phyloP scores from a whole-genome alignment of 1,140 invertebrate genomes.

The Parasteatoda tepidariorum region DNA sequence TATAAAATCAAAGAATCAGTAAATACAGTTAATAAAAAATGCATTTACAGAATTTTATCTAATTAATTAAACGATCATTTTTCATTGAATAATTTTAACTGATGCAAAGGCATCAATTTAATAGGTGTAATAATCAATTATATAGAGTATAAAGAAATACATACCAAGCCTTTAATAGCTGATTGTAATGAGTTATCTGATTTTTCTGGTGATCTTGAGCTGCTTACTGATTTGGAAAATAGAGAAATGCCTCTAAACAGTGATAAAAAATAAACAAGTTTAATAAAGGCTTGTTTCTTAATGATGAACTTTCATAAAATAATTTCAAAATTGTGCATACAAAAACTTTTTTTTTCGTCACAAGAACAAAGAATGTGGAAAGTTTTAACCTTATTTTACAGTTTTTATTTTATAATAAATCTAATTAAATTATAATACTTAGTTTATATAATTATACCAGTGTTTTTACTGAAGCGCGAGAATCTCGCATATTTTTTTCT shows the following conservation, averaged over 20 bases:
- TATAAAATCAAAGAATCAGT: background rate
- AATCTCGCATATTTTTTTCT: too few species aligned
- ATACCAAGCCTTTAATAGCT: slow-evolving; percentile 62
- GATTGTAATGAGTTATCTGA: slow-evolving; percentile 60
- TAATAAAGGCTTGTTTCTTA: background rate
- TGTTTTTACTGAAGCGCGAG: too few species aligned
- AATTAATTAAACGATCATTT: background rate
- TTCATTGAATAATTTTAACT: background rate
- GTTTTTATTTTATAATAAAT: too few species aligned
- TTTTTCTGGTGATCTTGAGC: slow-evolving; percentile 48
- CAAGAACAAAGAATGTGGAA: too few species aligned
- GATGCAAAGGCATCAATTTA: background rate
- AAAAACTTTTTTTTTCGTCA: too few species aligned
- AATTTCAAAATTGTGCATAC: too few species aligned
- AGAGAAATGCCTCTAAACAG: slow-evolving; percentile 37
- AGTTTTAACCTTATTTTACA: too few species aligned
- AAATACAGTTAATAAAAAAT: background rate
- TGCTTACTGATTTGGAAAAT: slow-evolving; percentile 57
- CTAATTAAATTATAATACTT: too few species aligned
- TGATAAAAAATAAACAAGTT: background rate
- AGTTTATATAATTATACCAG: too few species aligned
- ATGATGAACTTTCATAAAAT: too few species aligned
- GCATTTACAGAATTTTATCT: background rate
- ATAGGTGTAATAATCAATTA: background rate
- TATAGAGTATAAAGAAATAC: slow-evolving; percentile 10